These are phyloP conservation scores for Sitta europaea DNA, from an alignment of 2,113 vertebrate genomes.

Conservation along the genomic window DNA sequence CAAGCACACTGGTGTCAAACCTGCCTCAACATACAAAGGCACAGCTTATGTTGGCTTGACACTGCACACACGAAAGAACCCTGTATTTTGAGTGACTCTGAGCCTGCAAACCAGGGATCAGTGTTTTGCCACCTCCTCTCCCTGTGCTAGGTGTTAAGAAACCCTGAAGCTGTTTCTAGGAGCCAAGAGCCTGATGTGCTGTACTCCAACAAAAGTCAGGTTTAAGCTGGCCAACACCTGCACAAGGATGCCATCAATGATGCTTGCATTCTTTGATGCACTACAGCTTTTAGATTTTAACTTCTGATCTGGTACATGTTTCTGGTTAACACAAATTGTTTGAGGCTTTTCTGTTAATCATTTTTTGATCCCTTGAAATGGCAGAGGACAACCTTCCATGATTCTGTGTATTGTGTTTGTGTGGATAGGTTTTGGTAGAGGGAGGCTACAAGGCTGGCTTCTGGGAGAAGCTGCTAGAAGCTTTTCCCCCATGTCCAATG, in stretches of 20 bases:
- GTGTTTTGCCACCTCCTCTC: not conserved
- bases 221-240: not conserved
- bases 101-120: not conserved
- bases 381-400: not conserved
- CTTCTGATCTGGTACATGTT: not conserved
- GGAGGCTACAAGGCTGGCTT: not conserved
- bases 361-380: not conserved
- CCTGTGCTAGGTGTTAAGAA: not conserved
- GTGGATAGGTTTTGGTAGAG: not conserved
- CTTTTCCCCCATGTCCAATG: not conserved
- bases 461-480: not conserved
- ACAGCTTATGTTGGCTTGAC: not conserved
- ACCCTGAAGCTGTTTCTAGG: not conserved
- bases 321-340: not conserved
- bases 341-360: not conserved
- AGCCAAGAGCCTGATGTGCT: not conserved
- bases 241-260: not conserved
- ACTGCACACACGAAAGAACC: not conserved
- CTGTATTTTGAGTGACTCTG: not conserved
- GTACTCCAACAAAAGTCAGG: not conserved
- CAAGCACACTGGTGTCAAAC: not conserved
- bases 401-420: not conserved
- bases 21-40: accelerated
- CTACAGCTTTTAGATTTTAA: not conserved
- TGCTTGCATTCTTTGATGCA: not conserved